A percentile compares a stretch with the other conserved stretches of the same genome.
Conservation (phyloP, 2,113 vertebrate genomes). For the Dromaius novaehollandiae region DNA sequence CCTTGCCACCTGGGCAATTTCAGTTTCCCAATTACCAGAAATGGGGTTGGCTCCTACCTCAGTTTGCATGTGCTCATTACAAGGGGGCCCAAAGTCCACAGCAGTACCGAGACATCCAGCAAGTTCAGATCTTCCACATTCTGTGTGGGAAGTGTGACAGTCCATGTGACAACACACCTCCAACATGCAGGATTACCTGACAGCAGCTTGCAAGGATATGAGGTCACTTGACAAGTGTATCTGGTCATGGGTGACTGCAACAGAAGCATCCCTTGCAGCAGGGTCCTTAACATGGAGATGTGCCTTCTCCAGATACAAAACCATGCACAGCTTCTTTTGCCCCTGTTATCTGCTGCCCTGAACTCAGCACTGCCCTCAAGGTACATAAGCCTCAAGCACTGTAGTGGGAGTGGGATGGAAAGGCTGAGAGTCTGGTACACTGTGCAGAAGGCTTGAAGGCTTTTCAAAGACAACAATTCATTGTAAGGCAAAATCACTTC, state of each 20-base stretch:
- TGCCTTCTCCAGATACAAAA: not conserved
- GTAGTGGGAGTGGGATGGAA: no score
- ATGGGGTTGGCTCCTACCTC: not conserved
- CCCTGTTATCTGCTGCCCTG: not conserved
- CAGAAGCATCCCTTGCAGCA: not conserved
- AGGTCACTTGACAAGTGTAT: not conserved
- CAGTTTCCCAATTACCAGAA: not conserved
- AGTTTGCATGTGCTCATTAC: not conserved
- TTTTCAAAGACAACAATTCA: not conserved
- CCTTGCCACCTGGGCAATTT: not conserved
- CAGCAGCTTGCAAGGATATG: not conserved
- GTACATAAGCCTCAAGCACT: not conserved
- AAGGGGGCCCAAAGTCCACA: not conserved
- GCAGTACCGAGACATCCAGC: not conserved
- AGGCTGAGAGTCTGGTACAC: fast-evolving
- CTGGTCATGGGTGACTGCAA: not conserved
- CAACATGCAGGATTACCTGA: not conserved
- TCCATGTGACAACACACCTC: not conserved
- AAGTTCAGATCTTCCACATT: not conserved
- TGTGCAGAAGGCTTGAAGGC: not conserved
- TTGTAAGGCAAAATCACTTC: not conserved
- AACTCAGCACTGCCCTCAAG: not conserved
- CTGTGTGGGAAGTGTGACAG: not conserved
- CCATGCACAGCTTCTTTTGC: not conserved
- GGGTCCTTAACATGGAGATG: not conserved